A percentile compares a stretch with the other conserved stretches of the same genome.
These are phyloP conservation scores for Geotrypetes seraphini DNA, from an alignment of 2,797 vertebrate species.

Conservation along the genomic window DNA sequence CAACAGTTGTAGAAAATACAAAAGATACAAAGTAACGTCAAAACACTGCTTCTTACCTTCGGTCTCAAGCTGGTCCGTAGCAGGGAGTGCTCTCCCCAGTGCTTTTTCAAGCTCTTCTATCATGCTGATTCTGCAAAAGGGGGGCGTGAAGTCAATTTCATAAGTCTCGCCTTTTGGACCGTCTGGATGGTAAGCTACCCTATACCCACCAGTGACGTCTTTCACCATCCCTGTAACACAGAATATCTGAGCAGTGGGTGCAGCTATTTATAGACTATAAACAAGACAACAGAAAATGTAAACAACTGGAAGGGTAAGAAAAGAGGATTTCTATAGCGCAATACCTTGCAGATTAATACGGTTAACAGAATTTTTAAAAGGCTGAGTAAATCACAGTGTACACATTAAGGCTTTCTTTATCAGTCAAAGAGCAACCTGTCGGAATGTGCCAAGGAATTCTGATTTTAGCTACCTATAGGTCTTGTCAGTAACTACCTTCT, in stretches of 20 bases:
- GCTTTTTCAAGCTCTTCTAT: conserved; percentile 78
- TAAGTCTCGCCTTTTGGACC: conserved; percentile 75
- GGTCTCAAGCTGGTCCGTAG: conserved; percentile 54
- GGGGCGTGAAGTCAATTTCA: conserved; percentile 93
- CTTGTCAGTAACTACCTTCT: too few species aligned
- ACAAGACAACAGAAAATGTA: background rate
- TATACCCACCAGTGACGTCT: conserved; percentile 80
- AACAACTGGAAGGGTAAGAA: background rate
- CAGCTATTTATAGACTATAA: conserved; percentile 4
- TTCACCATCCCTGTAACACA: conserved; percentile 88
- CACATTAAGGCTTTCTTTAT: too few species aligned
- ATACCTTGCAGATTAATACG: too few species aligned
- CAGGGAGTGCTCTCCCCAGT: conserved; percentile 78
- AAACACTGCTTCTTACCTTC: conserved; percentile 41
- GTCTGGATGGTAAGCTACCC: conserved; percentile 85
- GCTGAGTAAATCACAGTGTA: too few species aligned
- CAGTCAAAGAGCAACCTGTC: too few species aligned
- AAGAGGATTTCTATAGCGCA: too few species aligned
- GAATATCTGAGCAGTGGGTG: too few species aligned
- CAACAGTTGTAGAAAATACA: too few species aligned
- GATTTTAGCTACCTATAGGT: too few species aligned
- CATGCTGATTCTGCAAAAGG: conserved; percentile 85
- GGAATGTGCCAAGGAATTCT: too few species aligned
- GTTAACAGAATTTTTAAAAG: too few species aligned
- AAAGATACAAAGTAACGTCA: too few species aligned